Base-by-base conservation (phyloP, 1,140 invertebrate genomes). In the Phortica variegata region DNA sequence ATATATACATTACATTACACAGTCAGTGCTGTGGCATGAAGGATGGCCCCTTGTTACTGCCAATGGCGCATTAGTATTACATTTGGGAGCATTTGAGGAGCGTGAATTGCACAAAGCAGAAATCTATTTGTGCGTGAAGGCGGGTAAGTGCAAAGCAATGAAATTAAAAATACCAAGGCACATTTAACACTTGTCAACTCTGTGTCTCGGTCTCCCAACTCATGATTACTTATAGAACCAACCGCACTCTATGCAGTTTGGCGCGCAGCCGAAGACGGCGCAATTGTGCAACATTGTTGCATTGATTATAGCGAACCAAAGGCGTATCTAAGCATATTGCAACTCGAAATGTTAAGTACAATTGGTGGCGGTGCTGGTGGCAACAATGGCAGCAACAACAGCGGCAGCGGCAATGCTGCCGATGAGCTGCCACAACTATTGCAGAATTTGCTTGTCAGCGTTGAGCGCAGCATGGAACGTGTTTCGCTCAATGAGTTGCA, bases 391-490 rank as follows among this genome's bases (percentile, higher is more conserved):
- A 45, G 26, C 54, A 45, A 49, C n/a, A n/a, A n/a, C 40, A 38
- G 45, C 23, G 18, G 5, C 52, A 42, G 43, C 31, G 26, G 17
- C 49, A 47, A 34, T n/a, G 26, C 5, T 29, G 37, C 16, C 43
- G 77, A 79, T 19, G 81, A 83, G 29, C 60, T 86, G 33, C 82
- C 83, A 15, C 80, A 81, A 47, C 77, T 85, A 47, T 78, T 86
- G 44, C 80, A 83, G 54, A 83, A 80, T 57, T 77, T 86, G 18
- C 72, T 87, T 32, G 81, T 86, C 16, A 83, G 82, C 39, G 83
- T 86, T 17, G 85, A 87, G 68, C 79, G 82, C n/a, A 83, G 82
- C 49, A 84, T 87, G 53, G 82, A 84, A 59, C 78, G 84, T 20
- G 80, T 86, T 23, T 84, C 84, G 19, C 61, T 86, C 18, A 84